Evolutionary conservation across 2,797 vertebrate genomes (phyloP).

Genomic region (Sebastes melanostomus): DNA sequence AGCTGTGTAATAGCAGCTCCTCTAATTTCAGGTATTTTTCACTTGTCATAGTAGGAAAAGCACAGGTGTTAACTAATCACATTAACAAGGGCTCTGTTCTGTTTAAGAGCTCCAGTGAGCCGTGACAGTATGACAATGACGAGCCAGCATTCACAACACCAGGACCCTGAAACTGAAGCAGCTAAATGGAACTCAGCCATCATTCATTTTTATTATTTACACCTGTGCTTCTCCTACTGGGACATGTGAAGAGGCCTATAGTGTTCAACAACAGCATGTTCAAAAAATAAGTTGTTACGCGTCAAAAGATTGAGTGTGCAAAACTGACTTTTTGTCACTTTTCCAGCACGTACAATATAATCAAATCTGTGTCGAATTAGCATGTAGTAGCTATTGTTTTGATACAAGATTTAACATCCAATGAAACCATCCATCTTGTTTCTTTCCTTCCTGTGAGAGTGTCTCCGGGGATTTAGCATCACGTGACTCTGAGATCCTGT

Average conservation of each 20-base stretch:
- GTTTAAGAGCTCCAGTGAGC: neutral
- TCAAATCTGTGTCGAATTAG: neutral
- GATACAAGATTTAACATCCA: neutral
- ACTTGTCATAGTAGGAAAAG: neutral
- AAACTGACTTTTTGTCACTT: neutral
- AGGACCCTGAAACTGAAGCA: neutral
- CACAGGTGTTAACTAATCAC: neutral
- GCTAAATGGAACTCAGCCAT: conserved; percentile 5
- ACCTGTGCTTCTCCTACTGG: neutral
- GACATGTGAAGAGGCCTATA: neutral
- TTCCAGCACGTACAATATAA: neutral
- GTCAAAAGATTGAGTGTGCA: neutral
- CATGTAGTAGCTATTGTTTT: neutral
- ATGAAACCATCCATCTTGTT: neutral
- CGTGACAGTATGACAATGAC: neutral
- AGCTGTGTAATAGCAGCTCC: neutral
- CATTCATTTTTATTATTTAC: neutral
- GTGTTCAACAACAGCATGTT: neutral
- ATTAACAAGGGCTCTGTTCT: neutral
- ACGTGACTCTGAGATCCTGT: neutral
- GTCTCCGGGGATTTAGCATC: neutral
- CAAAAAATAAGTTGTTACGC: neutral
- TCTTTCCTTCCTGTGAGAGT: neutral
- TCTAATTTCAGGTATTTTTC: neutral
- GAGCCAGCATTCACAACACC: neutral